Conservation (phyloP, 2,113 vertebrate species). For the Peromyscus californicus region DNA sequence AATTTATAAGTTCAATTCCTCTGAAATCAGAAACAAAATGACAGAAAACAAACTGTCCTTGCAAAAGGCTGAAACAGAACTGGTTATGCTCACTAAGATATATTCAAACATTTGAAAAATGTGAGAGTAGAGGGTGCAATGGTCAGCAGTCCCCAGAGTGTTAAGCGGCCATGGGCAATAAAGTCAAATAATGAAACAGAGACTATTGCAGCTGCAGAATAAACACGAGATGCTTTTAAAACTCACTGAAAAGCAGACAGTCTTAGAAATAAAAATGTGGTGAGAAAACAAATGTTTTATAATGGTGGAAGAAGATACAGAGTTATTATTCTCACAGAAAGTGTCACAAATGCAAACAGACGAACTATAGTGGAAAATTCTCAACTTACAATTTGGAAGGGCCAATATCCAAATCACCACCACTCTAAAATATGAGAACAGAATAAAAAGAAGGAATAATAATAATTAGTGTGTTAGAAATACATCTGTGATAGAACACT, state of each 20-base stretch:
- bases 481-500: background rate
- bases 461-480: background rate
- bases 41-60: background rate
- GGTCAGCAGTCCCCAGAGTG: background rate
- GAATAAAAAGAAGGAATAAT: background rate
- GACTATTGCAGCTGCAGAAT: background rate
- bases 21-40: background rate
- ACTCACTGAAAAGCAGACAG: background rate
- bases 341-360: background rate
- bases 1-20: background rate
- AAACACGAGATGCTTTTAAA: background rate
- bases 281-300: background rate
- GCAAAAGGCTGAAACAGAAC: background rate
- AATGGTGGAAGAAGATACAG: background rate
- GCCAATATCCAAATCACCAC: background rate
- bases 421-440: background rate
- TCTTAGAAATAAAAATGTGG: slow-evolving; percentile 1
- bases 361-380: background rate
- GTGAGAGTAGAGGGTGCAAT: background rate
- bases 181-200: background rate
- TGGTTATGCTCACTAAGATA: background rate
- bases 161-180: background rate
- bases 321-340: background rate
- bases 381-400: background rate
- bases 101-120: background rate